Evolutionary conservation across 2,113 vertebrate species (phyloP).

Genomic region (Microtus richardsoni): DNA sequence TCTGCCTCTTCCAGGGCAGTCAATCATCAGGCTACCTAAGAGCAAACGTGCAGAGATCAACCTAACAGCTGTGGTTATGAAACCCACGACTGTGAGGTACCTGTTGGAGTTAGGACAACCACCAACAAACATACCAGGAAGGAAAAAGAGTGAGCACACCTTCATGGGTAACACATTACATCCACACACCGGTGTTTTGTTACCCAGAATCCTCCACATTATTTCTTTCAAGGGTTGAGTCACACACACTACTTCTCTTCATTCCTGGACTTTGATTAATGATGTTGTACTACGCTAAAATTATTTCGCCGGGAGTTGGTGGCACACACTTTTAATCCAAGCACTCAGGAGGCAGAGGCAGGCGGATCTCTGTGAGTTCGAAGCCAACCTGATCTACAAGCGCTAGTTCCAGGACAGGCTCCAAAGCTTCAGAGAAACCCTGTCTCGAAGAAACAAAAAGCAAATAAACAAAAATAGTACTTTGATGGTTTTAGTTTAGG

Average conservation of each 20-base stretch:
- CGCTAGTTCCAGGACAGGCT: too few relatives aligned
- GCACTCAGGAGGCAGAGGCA: too few relatives aligned
- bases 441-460: too few relatives aligned
- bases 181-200: conserved; percentile 27
- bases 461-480: not conserved
- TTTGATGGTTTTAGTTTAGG: not conserved
- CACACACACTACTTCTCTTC: conserved; percentile 6
- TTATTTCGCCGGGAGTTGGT: too few relatives aligned
- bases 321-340: too few relatives aligned
- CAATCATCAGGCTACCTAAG: not conserved
- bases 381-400: too few relatives aligned
- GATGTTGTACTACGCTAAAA: not conserved
- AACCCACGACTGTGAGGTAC: not conserved
- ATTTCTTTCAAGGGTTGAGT: conserved; percentile 4
- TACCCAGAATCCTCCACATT: conserved; percentile 35
- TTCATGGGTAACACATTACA: conserved; percentile 27
- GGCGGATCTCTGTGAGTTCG: too few relatives aligned
- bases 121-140: not conserved
- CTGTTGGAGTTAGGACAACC: not conserved
- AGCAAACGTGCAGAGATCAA: not conserved
- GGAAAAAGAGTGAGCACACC: not conserved
- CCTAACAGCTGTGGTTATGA: not conserved
- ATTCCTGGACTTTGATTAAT: not conserved
- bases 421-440: too few relatives aligned
- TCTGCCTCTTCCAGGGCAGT: not conserved